phyloP scores from a whole-genome alignment of 2,797 vertebrate species.

The Acestrorhynchus altus region DNA sequence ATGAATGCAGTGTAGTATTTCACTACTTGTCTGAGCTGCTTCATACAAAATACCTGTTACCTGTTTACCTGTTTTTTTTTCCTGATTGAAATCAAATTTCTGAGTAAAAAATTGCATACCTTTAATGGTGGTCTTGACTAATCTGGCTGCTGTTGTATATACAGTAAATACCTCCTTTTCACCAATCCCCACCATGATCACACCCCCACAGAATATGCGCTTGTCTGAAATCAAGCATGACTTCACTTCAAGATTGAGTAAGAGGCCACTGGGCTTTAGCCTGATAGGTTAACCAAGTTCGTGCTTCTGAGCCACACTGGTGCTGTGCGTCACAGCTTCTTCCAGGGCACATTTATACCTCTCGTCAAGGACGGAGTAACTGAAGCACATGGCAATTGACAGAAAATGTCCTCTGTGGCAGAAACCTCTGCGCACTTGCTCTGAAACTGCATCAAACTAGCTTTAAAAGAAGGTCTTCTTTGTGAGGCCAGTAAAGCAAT shows the following conservation, averaged over 20 bases:
- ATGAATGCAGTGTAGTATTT: not conserved
- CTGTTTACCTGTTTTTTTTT: not conserved
- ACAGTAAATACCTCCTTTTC: not conserved
- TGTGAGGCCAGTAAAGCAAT: not conserved
- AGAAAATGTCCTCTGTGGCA: conserved; percentile 37
- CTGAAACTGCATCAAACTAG: conserved; percentile 17
- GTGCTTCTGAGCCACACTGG: conserved; percentile 52
- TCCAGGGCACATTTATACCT: conserved; percentile 55
- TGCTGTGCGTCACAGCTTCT: conserved; percentile 56
- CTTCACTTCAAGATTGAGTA: conserved; percentile 62
- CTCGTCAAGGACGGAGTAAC: conserved; percentile 41
- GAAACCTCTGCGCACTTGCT: conserved; percentile 17
- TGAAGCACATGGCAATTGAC: conserved; percentile 50
- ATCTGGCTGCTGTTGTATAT: not conserved
- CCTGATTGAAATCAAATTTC: not conserved
- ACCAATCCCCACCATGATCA: conserved; percentile 1
- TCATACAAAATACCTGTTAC: not conserved
- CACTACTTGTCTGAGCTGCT: not conserved
- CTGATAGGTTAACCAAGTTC: conserved; percentile 51
- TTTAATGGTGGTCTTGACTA: not conserved
- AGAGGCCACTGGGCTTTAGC: conserved; percentile 59
- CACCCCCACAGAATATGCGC: conserved; percentile 29
- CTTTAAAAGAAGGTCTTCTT: conserved; percentile 4
- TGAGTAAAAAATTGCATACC: not conserved
- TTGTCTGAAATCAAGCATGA: conserved; percentile 64